These are phyloP conservation scores for Paramuricea clavata DNA, from an alignment of 92 coral and sea anemone genomes.

Conservation along the genomic window DNA sequence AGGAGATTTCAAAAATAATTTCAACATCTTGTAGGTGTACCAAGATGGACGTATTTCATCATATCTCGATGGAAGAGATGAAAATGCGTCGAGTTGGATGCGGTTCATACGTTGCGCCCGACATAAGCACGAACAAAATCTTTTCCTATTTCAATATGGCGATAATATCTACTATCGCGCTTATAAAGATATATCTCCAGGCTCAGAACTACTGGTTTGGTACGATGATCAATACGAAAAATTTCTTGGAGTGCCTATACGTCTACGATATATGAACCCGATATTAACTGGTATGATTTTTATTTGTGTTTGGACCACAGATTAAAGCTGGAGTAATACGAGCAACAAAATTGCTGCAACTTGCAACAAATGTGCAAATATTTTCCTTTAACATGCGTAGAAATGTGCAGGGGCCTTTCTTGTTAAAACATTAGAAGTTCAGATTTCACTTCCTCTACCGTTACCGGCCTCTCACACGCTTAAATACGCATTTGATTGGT, in stretches of 20 bases:
- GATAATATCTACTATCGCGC: conserved; percentile 91
- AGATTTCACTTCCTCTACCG: too few relatives aligned
- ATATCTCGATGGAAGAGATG: conserved; percentile 86
- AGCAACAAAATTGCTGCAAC: too few relatives aligned
- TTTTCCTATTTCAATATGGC: conserved; percentile 81
- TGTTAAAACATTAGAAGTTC: too few relatives aligned
- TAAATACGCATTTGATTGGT: too few relatives aligned
- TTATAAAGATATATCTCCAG: conserved; percentile 77
- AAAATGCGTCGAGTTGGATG: conserved; percentile 91
- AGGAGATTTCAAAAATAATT: neutral
- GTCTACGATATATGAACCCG: conserved; percentile 58
- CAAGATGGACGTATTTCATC: conserved; percentile 68
- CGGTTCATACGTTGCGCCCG: conserved; percentile 92
- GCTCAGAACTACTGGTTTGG: conserved; percentile 91
- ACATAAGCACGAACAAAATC: conserved; percentile 84
- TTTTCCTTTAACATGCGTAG: too few relatives aligned
- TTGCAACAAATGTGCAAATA: too few relatives aligned
- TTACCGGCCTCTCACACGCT: too few relatives aligned
- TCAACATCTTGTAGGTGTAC: conserved; percentile 65
- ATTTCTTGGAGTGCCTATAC: conserved; percentile 95
- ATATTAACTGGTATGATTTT: conserved; percentile 15
- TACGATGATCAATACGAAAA: conserved; percentile 87
- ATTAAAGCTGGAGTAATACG: too few relatives aligned
- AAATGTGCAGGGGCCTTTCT: too few relatives aligned
- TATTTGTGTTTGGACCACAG: too few relatives aligned